Base-by-base conservation (phyloP, 2,888 invertebrate species). In the Nephrotoma flavescens region DNA sequence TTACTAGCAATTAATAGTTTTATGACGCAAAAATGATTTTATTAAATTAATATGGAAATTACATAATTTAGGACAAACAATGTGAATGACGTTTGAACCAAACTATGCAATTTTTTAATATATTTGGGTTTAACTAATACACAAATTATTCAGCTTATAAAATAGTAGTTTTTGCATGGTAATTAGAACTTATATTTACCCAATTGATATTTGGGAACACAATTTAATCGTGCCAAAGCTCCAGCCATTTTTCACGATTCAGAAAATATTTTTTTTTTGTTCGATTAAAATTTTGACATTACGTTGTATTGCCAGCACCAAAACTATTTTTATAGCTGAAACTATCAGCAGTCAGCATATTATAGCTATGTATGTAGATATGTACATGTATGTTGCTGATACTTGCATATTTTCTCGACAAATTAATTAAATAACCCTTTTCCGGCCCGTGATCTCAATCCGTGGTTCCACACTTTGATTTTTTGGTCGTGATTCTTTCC, bases 181-280 rank as follows among this genome's bases (percentile, higher is more conserved):
- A 6, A 31, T 71, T 31, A 71, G 4, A 71, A 71, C 9, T 47
- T 7, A 86, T 42, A 52, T 87, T 93, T 93, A 96, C 96, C 95
- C 89, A 94, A 92, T 92, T 95, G 93, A 89, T 92, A 92, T 91
- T 92, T 94, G 88, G 92, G 89, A 88, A 93, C 91, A 88, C 93
- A 93, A 92, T 94, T 93, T 91, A 94, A 93, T 91, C 95, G 94
- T 90, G 94, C 93, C 90, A 96, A 92, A 89, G 94, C 94, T 91
- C 94, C 94, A 93, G 96, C 95, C 96, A 96, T 96, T 93, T 94
- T 94, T 92, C 15, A 44, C 84, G 42, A 5, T 41, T 41, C 7
- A 0, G 2, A 84, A 84, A 84, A 42, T 84, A 71, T 31, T 31
- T 71, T 19, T 19, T 19, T 71, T 71, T 71, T 57, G 52, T 1